phyloP scores from a whole-genome alignment of 1,140 invertebrate species.

The Hylaeus anthracinus region DNA sequence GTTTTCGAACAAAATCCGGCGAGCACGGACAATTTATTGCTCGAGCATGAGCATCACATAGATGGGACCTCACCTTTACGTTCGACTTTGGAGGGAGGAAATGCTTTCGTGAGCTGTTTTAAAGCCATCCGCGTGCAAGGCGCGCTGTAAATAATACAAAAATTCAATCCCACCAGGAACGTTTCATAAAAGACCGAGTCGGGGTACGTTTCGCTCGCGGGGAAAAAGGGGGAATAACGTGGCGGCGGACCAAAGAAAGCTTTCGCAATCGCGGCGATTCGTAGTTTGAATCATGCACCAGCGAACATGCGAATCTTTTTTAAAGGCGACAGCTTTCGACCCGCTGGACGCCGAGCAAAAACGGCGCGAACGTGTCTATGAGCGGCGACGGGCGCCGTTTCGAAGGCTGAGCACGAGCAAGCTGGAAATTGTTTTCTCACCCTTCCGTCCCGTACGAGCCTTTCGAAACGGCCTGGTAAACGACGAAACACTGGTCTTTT shows the following conservation, averaged over 20 bases:
- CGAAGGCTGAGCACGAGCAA: conserved; percentile 61
- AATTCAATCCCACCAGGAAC: background rate
- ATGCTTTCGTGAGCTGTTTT: background rate
- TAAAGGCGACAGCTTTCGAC: conserved; percentile 44
- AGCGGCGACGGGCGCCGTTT: conserved; percentile 53
- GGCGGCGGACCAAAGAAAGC: conserved; percentile 19
- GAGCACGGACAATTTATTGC: too few species aligned
- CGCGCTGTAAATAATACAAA: background rate
- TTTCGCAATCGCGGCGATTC: conserved; percentile 39
- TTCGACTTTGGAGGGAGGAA: background rate
- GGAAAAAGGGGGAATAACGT: background rate
- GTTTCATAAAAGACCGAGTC: background rate
- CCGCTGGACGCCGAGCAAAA: conserved; percentile 49
- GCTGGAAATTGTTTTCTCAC: conserved; percentile 67
- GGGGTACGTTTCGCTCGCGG: background rate
- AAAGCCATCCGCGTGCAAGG: background rate
- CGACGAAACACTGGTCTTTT: conserved; percentile 2
- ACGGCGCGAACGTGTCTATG: conserved; percentile 63
- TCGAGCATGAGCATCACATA: too few species aligned
- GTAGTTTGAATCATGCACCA: conserved; percentile 45
- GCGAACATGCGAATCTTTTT: conserved; percentile 52
- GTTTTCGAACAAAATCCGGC: too few species aligned
- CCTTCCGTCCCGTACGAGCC: conserved; percentile 58
- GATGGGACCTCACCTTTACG: background rate
- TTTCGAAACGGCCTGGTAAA: conserved; percentile 28